phyloP scores from a whole-genome alignment of 2,113 vertebrate species.

The Oncorhynchus masou region DNA sequence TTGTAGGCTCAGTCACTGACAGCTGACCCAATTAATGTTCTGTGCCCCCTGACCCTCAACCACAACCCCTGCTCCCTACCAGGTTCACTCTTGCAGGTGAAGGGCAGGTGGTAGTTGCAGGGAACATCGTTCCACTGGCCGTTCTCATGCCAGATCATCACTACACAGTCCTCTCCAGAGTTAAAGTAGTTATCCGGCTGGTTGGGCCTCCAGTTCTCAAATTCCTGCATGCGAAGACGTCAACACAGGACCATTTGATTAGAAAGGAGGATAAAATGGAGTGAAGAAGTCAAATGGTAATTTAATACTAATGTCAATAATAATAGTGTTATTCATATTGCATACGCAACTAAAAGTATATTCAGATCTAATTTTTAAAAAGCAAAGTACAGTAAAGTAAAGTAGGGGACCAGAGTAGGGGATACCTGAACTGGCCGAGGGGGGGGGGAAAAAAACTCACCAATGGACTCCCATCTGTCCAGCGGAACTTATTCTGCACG shows the following conservation, averaged over 20 bases:
- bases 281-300: neutral
- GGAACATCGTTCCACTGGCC: constrained; percentile 95
- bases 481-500: constrained; percentile 87
- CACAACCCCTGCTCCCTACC: constrained; percentile 66
- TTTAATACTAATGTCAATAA: neutral
- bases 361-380: too few species aligned
- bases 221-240: constrained; percentile 70
- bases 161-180: constrained; percentile 88
- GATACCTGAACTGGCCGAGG: neutral
- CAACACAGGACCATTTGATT: neutral
- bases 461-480: constrained; percentile 88
- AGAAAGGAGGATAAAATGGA: neutral
- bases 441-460: constrained; percentile 67
- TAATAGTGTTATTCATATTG: neutral
- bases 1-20: too few species aligned
- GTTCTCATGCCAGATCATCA: constrained; percentile 91
- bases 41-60: too few species aligned
- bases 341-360: too few species aligned
- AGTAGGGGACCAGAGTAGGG: neutral
- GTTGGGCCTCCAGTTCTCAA: constrained; percentile 91
- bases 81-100: constrained; percentile 91
- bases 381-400: neutral
- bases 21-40: too few species aligned
- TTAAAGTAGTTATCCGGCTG: constrained; percentile 92
- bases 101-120: constrained; percentile 94